phyloP scores from a whole-genome alignment of 2,888 invertebrate genomes.

The Hofmannophila pseudospretella region DNA sequence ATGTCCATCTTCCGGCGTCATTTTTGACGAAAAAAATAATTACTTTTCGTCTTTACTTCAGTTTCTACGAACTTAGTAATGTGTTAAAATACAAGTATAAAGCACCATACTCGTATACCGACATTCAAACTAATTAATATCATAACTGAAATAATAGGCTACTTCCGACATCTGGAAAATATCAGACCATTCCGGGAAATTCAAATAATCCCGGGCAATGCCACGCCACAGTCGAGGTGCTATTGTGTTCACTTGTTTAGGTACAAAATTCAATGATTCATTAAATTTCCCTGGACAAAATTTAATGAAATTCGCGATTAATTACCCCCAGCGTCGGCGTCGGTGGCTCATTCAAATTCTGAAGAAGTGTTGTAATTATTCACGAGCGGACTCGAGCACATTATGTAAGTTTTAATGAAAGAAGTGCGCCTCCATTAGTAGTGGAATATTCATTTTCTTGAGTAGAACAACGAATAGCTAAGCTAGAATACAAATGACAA shows the following conservation, averaged over 20 bases:
- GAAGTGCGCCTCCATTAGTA: slow-evolving; percentile 31
- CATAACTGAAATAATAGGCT: no score
- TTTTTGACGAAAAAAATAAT: no score
- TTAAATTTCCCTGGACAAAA: background rate
- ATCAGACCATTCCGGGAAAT: no score
- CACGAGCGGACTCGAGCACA: slow-evolving; percentile 34
- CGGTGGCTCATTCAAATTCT: slow-evolving; percentile 33
- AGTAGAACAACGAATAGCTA: slow-evolving; percentile 6
- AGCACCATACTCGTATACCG: no score
- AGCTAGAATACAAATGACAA: slow-evolving; percentile 37
- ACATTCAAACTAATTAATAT: no score
- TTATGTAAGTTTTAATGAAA: slow-evolving; percentile 58
- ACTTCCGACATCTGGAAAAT: no score
- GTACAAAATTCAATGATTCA: slow-evolving; percentile 5
- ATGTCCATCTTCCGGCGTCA: no score
- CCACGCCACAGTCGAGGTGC: no score
- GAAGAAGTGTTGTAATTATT: slow-evolving; percentile 44
- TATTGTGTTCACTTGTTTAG: background rate
- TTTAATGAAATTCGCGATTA: slow-evolving; percentile 15
- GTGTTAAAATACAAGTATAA: no score
- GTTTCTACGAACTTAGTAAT: no score
- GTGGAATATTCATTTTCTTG: slow-evolving; percentile 50
- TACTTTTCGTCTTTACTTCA: no score
- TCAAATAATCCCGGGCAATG: no score
- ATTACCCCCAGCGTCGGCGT: slow-evolving; percentile 7